Evolutionary conservation across 2,113 vertebrate genomes (phyloP).

Genomic region (Prolemur simus): DNA sequence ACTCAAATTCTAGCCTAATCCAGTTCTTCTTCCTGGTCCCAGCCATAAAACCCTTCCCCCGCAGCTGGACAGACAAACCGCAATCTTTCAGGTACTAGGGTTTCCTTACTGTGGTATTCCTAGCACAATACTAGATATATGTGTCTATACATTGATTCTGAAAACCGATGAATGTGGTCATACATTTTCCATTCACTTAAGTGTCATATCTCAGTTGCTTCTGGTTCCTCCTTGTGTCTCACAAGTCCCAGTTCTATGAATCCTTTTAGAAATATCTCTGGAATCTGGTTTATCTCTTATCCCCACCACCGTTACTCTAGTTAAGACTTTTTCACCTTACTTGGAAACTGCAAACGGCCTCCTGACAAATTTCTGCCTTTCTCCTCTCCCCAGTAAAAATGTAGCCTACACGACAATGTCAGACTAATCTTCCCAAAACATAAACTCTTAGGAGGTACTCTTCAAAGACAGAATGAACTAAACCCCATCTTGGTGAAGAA

Average conservation of each 20-base stretch:
- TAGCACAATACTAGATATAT: neutral
- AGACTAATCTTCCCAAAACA: neutral
- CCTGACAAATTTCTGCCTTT: neutral
- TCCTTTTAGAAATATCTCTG: neutral
- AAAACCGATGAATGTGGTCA: neutral
- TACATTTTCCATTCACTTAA: neutral
- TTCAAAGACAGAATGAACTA: neutral
- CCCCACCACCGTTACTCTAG: neutral
- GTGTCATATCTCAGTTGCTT: neutral
- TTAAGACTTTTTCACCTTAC: neutral
- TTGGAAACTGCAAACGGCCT: neutral
- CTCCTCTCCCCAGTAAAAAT: neutral
- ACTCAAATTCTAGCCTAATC: neutral
- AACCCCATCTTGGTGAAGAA: neutral
- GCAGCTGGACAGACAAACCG: neutral
- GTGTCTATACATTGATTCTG: neutral
- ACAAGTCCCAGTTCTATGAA: neutral
- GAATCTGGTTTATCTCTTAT: neutral
- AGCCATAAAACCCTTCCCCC: neutral
- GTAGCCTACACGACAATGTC: neutral
- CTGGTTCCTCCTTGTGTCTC: neutral
- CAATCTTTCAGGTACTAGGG: neutral
- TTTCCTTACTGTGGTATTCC: neutral
- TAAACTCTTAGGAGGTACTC: neutral
- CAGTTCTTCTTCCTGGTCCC: neutral